Base-by-base conservation (phyloP, 1,140 invertebrate genomes). In the Hyles vespertilio region DNA sequence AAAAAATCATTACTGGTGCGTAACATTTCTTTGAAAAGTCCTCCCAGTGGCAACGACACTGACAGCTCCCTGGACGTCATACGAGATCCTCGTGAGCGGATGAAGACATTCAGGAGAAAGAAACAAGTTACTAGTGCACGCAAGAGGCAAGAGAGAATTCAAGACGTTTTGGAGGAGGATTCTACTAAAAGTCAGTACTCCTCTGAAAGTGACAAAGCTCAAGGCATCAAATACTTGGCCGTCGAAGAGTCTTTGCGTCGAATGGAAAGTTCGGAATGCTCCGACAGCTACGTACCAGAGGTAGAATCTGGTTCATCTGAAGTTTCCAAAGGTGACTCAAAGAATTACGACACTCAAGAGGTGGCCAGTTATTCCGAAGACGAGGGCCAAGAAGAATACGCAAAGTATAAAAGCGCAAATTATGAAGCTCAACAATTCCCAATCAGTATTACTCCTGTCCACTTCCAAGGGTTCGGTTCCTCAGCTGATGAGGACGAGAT, bases 41-140 rank as follows among this genome's bases (percentile, higher is more conserved):
- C 92, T 22, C 92, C 92, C 0, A 93, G 93, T 74, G 92, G 92
- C 45, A 93, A 93, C 63, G 92, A 93, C 58, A 93, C 93, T 2
- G 92, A 93, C 61, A 93, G 93, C 69, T 93, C 92, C 3, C 78
- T 93, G 51, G 93, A 93, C 84, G 91, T 90, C 60, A 91, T 90
- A 67, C 90, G 89, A 81, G 92, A 91, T 89, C 91, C 84, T 12
- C 91, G 90, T 67, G 85, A 91, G 56, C 84, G 89, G 64, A 93
- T 88, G 74, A 89, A 91, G 40, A 92, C 92, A 6, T 93, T 92
- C 72, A 87, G 93, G 63, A 90, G 92, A 47, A 92, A 92, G 62
- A 90, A 92, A 44, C 92, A 92, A 72, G 77, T 92, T 12, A 85
- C 89, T 2, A 85, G 89, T 22, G 91, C 91, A 58, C 85, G 91